Conservation (phyloP, 2,797 vertebrate genomes). For the Lagocephalus sceleratus region DNA sequence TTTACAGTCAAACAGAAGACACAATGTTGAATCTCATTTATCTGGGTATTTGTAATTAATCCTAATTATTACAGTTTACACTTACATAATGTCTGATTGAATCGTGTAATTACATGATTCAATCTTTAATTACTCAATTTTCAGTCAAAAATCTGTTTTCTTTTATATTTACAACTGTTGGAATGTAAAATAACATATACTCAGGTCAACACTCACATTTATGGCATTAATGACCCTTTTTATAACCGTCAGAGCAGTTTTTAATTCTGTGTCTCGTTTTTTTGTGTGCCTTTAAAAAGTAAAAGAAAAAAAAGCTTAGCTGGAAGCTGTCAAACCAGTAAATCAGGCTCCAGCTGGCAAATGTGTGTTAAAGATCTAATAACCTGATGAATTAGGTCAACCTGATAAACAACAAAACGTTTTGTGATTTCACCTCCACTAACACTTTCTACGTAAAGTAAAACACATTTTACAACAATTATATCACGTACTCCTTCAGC, state of each 20-base stretch:
- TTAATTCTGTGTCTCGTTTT: background rate
- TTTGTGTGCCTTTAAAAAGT: background rate
- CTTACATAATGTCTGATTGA: too few relatives aligned
- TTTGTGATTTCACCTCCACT: background rate
- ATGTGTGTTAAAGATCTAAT: conserved; percentile 13
- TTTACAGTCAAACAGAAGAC: too few relatives aligned
- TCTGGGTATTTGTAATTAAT: too few relatives aligned
- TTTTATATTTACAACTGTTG: too few relatives aligned
- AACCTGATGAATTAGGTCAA: conserved; percentile 11
- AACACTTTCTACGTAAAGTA: too few relatives aligned
- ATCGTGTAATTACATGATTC: too few relatives aligned
- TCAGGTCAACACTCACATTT: background rate
- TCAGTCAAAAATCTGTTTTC: too few relatives aligned
- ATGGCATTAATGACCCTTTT: background rate
- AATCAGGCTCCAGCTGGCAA: conserved; percentile 24
- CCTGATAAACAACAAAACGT: conserved; percentile 8
- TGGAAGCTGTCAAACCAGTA: conserved; percentile 23
- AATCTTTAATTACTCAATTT: too few relatives aligned
- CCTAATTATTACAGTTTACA: too few relatives aligned
- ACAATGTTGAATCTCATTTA: too few relatives aligned
- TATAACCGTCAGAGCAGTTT: background rate
- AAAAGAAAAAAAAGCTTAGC: background rate
- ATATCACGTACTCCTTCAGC: too few relatives aligned
- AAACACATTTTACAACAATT: too few relatives aligned
- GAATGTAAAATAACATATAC: background rate